Conservation (phyloP, 2,113 vertebrate genomes). For the Odobenus rosmarus region DNA sequence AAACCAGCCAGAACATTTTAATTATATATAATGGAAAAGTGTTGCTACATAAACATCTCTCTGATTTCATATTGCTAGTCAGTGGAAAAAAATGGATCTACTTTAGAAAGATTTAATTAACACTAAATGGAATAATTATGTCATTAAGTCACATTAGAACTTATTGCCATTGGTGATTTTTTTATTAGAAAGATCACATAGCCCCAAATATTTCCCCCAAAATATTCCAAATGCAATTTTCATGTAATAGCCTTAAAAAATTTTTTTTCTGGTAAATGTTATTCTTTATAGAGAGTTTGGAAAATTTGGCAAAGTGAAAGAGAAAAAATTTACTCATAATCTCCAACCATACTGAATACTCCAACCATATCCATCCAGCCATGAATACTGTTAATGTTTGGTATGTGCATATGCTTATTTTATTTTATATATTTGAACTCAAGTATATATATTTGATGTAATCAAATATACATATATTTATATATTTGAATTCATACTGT, state of each 20-base stretch:
- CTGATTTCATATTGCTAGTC: not conserved
- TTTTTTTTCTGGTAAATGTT: not conserved
- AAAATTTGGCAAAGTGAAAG: not conserved
- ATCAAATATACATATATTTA: not conserved
- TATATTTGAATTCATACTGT: not conserved
- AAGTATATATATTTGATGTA: not conserved
- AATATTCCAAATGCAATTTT: not conserved
- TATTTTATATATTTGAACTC: not conserved
- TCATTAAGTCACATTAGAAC: not conserved
- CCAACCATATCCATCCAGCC: not conserved
- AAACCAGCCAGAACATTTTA: not conserved
- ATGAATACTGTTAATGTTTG: not conserved
- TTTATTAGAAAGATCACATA: not conserved
- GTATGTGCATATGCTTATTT: not conserved
- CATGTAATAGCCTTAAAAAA: not conserved
- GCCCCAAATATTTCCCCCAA: not conserved
- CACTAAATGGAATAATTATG: not conserved
- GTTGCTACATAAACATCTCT: not conserved
- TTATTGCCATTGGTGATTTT: not conserved
- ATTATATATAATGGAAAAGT: not conserved
- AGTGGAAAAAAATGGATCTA: not conserved
- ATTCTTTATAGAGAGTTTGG: not conserved
- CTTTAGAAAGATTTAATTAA: conserved; percentile 37
- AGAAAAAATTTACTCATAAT: not conserved
- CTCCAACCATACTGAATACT: not conserved